Conservation (phyloP, 2,888 invertebrate species). For the Chrysodeixis includens region DNA sequence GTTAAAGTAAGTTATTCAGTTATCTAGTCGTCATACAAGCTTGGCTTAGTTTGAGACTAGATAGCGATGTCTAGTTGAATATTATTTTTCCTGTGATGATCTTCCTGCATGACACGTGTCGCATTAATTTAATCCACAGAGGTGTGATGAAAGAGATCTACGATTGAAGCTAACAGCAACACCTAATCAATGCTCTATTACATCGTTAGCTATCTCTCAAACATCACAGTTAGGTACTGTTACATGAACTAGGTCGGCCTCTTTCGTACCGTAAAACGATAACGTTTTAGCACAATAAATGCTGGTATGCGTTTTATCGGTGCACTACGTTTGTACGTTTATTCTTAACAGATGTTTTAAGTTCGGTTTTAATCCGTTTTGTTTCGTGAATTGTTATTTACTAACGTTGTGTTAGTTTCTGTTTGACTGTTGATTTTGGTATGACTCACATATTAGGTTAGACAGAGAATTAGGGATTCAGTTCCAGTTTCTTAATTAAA, state of each 20-base stretch:
- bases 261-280: slow-evolving; percentile 62
- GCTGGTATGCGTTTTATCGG: slow-evolving; percentile 58
- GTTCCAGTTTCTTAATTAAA: no score
- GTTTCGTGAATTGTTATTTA: slow-evolving; percentile 44
- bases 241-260: slow-evolving; percentile 60
- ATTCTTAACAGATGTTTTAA: slow-evolving; percentile 39
- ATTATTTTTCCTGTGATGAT: no score
- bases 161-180: slow-evolving; percentile 29
- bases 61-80: no score
- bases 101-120: no score
- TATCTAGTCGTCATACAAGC: no score
- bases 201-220: slow-evolving; percentile 51
- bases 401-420: slow-evolving; percentile 23
- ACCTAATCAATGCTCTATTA: slow-evolving; percentile 37
- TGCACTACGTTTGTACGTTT: slow-evolving; percentile 33
- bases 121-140: neutral
- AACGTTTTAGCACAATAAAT: slow-evolving; percentile 59
- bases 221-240: slow-evolving; percentile 58
- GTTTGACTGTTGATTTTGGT: slow-evolving; percentile 8
- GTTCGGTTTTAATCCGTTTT: slow-evolving; percentile 24
- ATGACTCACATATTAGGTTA: neutral
- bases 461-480: no score
- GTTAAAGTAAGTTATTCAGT: no score
- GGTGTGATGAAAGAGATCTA: slow-evolving; percentile 4
- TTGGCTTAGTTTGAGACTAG: no score